A percentile compares a stretch with the other conserved stretches of the same genome.
These are phyloP conservation scores for Anomalospiza imberbis DNA, from an alignment of 2,797 vertebrate genomes.

Conservation along the genomic window DNA sequence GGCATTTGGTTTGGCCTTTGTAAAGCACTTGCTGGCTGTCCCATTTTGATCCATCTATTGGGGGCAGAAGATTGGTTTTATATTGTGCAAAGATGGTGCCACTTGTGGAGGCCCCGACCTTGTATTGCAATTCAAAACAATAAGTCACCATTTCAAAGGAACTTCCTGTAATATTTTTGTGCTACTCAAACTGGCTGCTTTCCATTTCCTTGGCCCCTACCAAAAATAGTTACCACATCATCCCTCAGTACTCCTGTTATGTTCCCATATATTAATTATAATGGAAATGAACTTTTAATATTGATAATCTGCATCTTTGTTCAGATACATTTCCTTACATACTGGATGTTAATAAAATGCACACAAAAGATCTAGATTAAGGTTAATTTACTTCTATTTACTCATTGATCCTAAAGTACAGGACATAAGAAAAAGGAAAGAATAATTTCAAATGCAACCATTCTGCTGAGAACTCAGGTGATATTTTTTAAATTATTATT, in stretches of 20 bases:
- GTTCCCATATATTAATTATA: neutral
- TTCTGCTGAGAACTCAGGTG: neutral
- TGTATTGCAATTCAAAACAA: neutral
- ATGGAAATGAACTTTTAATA: constrained; percentile 19
- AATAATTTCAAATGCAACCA: neutral
- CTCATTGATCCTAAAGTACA: neutral
- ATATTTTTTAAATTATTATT: neutral
- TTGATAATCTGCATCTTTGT: neutral
- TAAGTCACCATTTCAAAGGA: neutral
- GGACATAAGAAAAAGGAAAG: neutral
- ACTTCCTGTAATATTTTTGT: neutral
- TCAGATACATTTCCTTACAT: neutral
- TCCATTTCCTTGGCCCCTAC: neutral
- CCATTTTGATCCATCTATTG: neutral
- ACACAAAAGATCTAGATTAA: neutral
- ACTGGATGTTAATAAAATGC: neutral
- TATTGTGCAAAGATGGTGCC: neutral
- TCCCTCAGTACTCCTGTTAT: neutral
- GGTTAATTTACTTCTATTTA: neutral
- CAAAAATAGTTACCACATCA: neutral
- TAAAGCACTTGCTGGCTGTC: neutral
- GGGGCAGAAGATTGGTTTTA: neutral
- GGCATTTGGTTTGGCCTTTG: neutral
- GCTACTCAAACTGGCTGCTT: neutral
- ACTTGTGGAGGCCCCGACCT: neutral